Conservation (phyloP, 1,140 invertebrate species). For the Gonatopus flavifemur region DNA sequence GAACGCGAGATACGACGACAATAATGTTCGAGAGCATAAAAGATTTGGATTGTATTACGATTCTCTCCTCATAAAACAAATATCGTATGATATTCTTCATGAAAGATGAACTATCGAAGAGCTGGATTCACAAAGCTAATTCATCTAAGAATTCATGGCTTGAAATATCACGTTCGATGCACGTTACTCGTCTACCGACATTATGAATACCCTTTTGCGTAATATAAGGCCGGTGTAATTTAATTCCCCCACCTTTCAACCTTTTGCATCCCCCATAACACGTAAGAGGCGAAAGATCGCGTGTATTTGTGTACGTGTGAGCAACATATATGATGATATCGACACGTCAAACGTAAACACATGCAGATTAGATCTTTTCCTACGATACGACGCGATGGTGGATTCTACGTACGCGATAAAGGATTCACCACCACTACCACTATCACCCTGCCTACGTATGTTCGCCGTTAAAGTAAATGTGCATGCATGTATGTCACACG, state of each 20-base stretch:
- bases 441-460: slow-evolving; percentile 3
- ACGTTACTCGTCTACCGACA: no score
- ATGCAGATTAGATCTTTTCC: slow-evolving; percentile 53
- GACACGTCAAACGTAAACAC: slow-evolving; percentile 46
- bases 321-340: slow-evolving; percentile 33
- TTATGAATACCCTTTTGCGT: slow-evolving; percentile 11
- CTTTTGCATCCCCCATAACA: no score
- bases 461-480: slow-evolving; percentile 6
- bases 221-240: slow-evolving; percentile 16
- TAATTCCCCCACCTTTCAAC: slow-evolving; percentile 10
- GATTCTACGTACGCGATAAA: slow-evolving; percentile 33
- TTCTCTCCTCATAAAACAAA: no score
- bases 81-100: no score
- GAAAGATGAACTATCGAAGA: no score
- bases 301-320: not conserved
- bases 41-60: no score
- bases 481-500: slow-evolving; percentile 26
- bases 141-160: no score
- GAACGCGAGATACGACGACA: no score
- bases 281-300: slow-evolving; percentile 24
- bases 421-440: slow-evolving; percentile 27
- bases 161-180: no score
- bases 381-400: slow-evolving; percentile 33
- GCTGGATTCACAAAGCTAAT: no score
- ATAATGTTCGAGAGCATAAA: no score